Base-by-base conservation (phyloP, 2,113 vertebrate genomes). In the Myanophis thanlyinensis region DNA sequence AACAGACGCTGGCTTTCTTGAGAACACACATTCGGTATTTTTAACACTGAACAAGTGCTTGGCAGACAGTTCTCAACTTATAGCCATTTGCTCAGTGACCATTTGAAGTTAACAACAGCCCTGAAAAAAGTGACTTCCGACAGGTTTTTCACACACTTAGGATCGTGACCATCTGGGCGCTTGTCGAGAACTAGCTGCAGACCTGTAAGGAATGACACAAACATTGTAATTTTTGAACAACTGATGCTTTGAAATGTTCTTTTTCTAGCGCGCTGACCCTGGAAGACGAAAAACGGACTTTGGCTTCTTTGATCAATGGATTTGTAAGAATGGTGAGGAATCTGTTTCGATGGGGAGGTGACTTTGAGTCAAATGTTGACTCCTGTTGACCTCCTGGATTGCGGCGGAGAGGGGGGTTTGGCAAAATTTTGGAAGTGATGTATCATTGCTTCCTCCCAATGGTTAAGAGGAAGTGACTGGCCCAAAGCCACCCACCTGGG, bases 301-400 rank as follows among this genome's bases (percentile, higher is more conserved):
- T 99, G 94, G 97, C 99, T 90, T 95, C 98, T 94, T 97, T 99
- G 94, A 99, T 99, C 95, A 99, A 98, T 93, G 98, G 99, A 93
- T 99, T 99, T 97, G 98, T 99, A 95, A 98, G 98, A 96, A 98
- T 99, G 99, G 99, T 99, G 95, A 98, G 98, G 96, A 59, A 85
- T 59, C 27, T 59, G 30, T 7, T 62, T 8, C 22, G 8, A 18
- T 12, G 15, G 47, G 67, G 15, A 49, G 7, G 6, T 40, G 73
- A 6, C 73, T 44, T 80, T 7, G 35, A 22, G 18, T 80, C 67
- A 80, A 40, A 35, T 20, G 67, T 80, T 40, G n/a, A 40, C n/a
- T 18, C 67, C 6, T 80, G 7, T 2, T 1, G 18, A 80, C 18
- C 3, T 9, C 73, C 35, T 44, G 7, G 35, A n/a, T n/a, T n/a